Evolutionary conservation across 2,797 vertebrate genomes (phyloP).

Genomic region (Rhabdomys pumilio): DNA sequence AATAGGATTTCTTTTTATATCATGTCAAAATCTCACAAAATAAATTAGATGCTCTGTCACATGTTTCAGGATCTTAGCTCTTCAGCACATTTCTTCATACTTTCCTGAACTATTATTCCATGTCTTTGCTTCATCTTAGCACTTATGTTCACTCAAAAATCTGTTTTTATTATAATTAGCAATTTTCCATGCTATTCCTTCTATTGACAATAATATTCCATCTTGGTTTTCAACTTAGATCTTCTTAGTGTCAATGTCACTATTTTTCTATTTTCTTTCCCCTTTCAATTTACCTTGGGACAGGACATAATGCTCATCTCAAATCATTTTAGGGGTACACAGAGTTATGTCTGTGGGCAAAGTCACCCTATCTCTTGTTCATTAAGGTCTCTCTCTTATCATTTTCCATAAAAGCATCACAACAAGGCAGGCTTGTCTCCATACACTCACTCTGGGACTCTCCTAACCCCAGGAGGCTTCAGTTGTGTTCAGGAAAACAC

Average conservation of each 20-base stretch:
- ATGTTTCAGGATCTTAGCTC: not conserved
- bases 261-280: not conserved
- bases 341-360: not conserved
- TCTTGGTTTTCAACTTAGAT: not conserved
- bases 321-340: not conserved
- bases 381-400: not conserved
- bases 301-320: not conserved
- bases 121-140: conserved; percentile 13
- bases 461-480: conserved; percentile 16
- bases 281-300: not conserved
- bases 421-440: conserved; percentile 9
- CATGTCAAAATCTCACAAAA: conserved; percentile 50
- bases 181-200: not conserved
- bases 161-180: not conserved
- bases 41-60: not conserved
- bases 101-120: not conserved
- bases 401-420: conserved; percentile 3
- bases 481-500: not conserved
- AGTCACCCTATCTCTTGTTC: not conserved
- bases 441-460: conserved; percentile 18
- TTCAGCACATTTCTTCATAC: not conserved
- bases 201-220: not conserved
- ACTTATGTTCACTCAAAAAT: conserved; percentile 21
- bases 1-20: not conserved
- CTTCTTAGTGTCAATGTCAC: not conserved